These are phyloP conservation scores for Neodontobutis hainanensis DNA, from an alignment of 2,113 vertebrate genomes.

Conservation along the genomic window DNA sequence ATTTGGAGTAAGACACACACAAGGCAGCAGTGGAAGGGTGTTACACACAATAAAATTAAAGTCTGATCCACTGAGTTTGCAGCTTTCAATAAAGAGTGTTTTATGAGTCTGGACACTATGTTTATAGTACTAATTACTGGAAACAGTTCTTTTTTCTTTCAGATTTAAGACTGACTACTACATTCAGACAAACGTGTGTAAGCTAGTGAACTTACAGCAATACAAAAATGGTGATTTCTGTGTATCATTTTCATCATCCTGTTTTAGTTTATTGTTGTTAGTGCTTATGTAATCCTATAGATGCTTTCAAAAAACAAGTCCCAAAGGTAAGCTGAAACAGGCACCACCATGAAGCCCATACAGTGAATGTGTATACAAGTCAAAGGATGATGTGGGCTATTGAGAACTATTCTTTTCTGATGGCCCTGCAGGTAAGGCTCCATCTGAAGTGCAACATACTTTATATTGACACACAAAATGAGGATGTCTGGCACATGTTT, in stretches of 20 bases:
- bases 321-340: constrained; percentile 58
- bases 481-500: no score
- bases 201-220: constrained; percentile 46
- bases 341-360: constrained; percentile 59
- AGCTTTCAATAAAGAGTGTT: constrained; percentile 53
- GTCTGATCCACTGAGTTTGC: constrained; percentile 38
- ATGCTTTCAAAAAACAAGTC: no score
- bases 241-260: constrained; percentile 49
- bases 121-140: constrained; percentile 45
- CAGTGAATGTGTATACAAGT: constrained; percentile 63
- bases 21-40: constrained; percentile 4
- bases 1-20: constrained; percentile 13
- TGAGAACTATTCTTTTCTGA: constrained; percentile 67
- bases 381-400: no score
- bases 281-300: constrained; percentile 37
- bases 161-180: constrained; percentile 14
- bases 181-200: constrained; percentile 12
- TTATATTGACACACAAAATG: no score
- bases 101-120: constrained; percentile 52
- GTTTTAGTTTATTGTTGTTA: constrained; percentile 30
- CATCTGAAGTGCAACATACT: no score
- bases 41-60: constrained; percentile 44
- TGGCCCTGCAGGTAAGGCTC: constrained; percentile 34
- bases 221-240: constrained; percentile 23
- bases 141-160: constrained; percentile 40